phyloP scores from a whole-genome alignment of 37 sponge, comb jelly and placozoan species.

The Spongia lamella region DNA sequence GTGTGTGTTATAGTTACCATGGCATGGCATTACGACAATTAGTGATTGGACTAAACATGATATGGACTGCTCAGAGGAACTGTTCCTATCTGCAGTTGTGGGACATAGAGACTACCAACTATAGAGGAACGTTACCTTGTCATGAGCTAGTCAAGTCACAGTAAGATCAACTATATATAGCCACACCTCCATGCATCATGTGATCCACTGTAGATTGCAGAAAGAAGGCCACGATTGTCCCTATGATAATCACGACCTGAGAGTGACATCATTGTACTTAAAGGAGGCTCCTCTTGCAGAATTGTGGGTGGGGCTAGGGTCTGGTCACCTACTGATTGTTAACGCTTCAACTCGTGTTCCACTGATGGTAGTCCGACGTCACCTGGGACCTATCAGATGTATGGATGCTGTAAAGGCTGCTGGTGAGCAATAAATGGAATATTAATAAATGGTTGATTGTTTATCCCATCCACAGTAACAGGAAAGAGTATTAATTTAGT shows the following conservation, averaged over 20 bases:
- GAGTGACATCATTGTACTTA: slow-evolving; percentile 57
- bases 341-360: slow-evolving; percentile 52
- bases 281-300: slow-evolving; percentile 37
- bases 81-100: slow-evolving; percentile 57
- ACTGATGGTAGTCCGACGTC: slow-evolving; percentile 41
- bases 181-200: too few relatives aligned
- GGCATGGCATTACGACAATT: slow-evolving; percentile 16
- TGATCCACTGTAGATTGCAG: too few relatives aligned
- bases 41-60: slow-evolving; percentile 38
- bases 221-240: too few relatives aligned
- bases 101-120: slow-evolving; percentile 59
- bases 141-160: slow-evolving; percentile 28
- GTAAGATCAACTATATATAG: slow-evolving; percentile 16
- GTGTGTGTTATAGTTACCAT: slow-evolving; percentile 11
- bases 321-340: slow-evolving; percentile 65
- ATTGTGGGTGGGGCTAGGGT: slow-evolving; percentile 70
- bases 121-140: slow-evolving; percentile 34
- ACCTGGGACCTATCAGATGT: slow-evolving; percentile 29
- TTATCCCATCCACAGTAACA: not conserved
- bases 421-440: slow-evolving; percentile 25
- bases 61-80: slow-evolving; percentile 59
- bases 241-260: not conserved
- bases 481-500: slow-evolving; percentile 46
- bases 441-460: not conserved
- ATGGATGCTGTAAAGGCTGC: slow-evolving; percentile 27